A percentile compares a stretch with the other conserved stretches of the same genome.
Conservation (phyloP, 2,888 invertebrate genomes). For the Tetragonula carbonaria region DNA sequence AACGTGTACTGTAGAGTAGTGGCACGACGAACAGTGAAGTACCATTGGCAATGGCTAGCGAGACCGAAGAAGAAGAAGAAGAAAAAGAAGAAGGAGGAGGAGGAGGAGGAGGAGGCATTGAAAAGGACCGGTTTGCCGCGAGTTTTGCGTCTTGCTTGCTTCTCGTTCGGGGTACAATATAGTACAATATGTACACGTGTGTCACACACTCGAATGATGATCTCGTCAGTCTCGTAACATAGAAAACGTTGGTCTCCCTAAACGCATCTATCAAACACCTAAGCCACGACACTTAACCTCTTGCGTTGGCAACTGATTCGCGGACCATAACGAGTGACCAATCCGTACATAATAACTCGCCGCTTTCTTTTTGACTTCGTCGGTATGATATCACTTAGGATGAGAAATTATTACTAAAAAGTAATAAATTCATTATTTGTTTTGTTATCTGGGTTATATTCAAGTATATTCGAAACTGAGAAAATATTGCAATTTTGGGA, state of each 20-base stretch:
- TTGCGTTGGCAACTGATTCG: too few relatives aligned
- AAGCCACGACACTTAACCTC: neutral
- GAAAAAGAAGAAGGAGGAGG: neutral
- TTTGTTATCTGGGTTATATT: too few relatives aligned
- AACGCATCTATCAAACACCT: constrained; percentile 36
- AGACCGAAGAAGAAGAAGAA: constrained; percentile 31
- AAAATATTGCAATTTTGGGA: too few relatives aligned
- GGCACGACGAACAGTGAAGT: neutral
- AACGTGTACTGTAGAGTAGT: neutral
- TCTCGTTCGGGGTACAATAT: constrained; percentile 3
- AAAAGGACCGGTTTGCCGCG: constrained; percentile 11
- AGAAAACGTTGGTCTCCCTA: constrained; percentile 62
- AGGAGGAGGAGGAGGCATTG: neutral
- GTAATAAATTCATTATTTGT: too few relatives aligned
- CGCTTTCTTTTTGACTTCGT: too few relatives aligned
- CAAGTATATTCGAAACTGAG: too few relatives aligned
- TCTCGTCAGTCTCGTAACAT: constrained; percentile 53
- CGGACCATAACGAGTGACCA: too few relatives aligned
- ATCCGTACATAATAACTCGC: too few relatives aligned
- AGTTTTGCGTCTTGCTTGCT: constrained; percentile 5
- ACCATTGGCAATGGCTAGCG: constrained; percentile 3
- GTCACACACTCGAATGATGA: constrained; percentile 27
- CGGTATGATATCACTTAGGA: too few relatives aligned
- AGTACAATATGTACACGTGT: neutral
- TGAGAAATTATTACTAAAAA: too few relatives aligned